phyloP scores from a whole-genome alignment of 2,888 invertebrate genomes.

The Tetragonula carbonaria region DNA sequence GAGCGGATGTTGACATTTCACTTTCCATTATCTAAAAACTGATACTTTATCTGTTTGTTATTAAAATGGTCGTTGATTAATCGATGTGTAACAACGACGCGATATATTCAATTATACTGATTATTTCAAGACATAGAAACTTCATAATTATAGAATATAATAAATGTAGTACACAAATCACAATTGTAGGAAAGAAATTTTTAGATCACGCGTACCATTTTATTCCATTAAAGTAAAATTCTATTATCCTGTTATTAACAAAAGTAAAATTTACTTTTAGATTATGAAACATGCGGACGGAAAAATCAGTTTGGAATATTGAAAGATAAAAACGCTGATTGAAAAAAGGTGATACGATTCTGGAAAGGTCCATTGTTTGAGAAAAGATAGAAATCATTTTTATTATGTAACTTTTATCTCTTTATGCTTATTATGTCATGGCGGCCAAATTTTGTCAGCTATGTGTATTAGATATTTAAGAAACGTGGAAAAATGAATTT shows the following conservation, averaged over 20 bases:
- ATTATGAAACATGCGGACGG: background rate
- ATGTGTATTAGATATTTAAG: no score
- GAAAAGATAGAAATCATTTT: background rate
- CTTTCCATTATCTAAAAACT: background rate
- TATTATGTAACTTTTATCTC: background rate
- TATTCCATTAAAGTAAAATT: background rate
- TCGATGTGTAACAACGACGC: no score
- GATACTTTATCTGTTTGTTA: background rate
- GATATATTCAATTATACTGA: background rate
- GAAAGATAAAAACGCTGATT: background rate
- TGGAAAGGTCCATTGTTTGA: background rate
- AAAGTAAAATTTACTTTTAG: background rate
- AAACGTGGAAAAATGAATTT: no score
- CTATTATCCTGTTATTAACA: background rate
- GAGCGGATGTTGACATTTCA: background rate
- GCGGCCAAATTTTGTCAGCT: no score
- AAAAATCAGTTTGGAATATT: no score
- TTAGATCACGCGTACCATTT: background rate
- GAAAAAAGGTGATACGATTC: background rate
- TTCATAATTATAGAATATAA: background rate
- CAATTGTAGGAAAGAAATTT: background rate
- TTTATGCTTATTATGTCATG: background rate
- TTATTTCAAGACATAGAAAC: background rate
- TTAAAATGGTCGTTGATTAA: background rate
- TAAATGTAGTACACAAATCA: background rate